Base-by-base conservation (phyloP, 2,888 invertebrate genomes). In the Chymomyza amoena region DNA sequence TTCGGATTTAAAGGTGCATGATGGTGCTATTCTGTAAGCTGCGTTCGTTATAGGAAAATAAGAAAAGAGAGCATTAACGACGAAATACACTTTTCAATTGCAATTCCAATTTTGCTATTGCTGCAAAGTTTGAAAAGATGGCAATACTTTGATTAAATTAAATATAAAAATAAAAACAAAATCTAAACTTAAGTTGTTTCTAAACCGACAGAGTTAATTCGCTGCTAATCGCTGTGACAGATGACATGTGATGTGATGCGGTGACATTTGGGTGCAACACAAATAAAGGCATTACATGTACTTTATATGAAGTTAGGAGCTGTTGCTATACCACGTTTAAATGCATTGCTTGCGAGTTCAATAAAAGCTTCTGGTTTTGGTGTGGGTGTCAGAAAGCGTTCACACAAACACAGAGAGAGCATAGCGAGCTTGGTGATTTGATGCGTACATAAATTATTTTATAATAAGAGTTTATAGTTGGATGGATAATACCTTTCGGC, bases 1-100 rank as follows among this genome's bases (percentile, higher is more conserved):
- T 45, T 70, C n/a, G 16, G 78, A 82, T 87, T 91, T 91, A 92
- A 69, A 92, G 91, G 89, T 92, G 92, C 92, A 92, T 92, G 79
- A 92, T 90, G 87, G 92, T 92, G 90, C 91, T 92, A 89, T 91
- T 92, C 90, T 92, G 91, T 87, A 91, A 91, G 90, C 92, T 92
- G 90, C 77, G 84, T 82, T 75, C 74, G 81, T 80, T 76, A 77
- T 81, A 82, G 76, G 76, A 75, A 73, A 81, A 80, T 79, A 70
- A 62, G 68, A 67, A 52, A 68, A 62, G 6, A 32, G 25, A 32
- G 54, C 18, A 36, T 61, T 45, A 20, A 50, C 7, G 9, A 50
- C 7, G 9, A 50, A 54, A 51, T 28, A 60, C 60, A 25, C 59
- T 45, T 45, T 45, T 13, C 39, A 45, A 13, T 45, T 45, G 39